Conservation (phyloP, 2,888 invertebrate species). For the Drosophila longiperda region DNA sequence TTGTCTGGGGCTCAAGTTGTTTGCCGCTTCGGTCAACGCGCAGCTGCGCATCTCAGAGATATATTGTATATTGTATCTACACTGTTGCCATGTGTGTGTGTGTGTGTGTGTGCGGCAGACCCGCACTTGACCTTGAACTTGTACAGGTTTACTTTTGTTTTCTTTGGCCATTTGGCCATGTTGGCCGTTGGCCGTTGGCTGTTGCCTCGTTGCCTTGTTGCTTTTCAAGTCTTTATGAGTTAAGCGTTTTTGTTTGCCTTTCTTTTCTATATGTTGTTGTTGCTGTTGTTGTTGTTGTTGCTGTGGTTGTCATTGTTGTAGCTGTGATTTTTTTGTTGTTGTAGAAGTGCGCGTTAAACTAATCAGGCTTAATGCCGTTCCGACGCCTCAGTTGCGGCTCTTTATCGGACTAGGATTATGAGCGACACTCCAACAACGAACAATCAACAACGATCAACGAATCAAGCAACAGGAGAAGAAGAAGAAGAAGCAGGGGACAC, state of each 20-base stretch:
- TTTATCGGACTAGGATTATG: slow-evolving; percentile 41
- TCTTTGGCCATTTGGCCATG: slow-evolving; percentile 64
- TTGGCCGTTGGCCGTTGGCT: slow-evolving; percentile 31
- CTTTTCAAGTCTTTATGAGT: slow-evolving; percentile 1
- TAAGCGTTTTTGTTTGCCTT: slow-evolving; percentile 23
- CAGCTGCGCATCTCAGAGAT: slow-evolving; percentile 57
- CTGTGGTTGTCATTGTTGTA: neutral
- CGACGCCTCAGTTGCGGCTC: slow-evolving; percentile 33
- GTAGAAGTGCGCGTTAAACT: slow-evolving; percentile 45
- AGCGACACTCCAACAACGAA: slow-evolving; percentile 27
- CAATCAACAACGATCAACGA: neutral
- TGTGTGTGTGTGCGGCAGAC: slow-evolving; percentile 39
- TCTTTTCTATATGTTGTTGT: slow-evolving; percentile 17
- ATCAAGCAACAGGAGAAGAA: neutral
- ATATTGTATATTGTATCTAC: slow-evolving; percentile 38
- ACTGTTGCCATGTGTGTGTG: slow-evolving; percentile 27
- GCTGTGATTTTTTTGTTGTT: slow-evolving; percentile 7
- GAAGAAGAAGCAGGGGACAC: slow-evolving; percentile 1
- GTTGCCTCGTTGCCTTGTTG: slow-evolving; percentile 12
- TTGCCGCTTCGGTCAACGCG: slow-evolving; percentile 32
- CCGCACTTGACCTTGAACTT: slow-evolving; percentile 79
- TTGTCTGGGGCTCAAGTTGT: slow-evolving; percentile 30
- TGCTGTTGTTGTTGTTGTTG: neutral
- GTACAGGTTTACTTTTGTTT: slow-evolving; percentile 80
- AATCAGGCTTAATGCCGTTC: slow-evolving; percentile 77